phyloP scores from a whole-genome alignment of 2,888 invertebrate species.

The Microchrysa polita region DNA sequence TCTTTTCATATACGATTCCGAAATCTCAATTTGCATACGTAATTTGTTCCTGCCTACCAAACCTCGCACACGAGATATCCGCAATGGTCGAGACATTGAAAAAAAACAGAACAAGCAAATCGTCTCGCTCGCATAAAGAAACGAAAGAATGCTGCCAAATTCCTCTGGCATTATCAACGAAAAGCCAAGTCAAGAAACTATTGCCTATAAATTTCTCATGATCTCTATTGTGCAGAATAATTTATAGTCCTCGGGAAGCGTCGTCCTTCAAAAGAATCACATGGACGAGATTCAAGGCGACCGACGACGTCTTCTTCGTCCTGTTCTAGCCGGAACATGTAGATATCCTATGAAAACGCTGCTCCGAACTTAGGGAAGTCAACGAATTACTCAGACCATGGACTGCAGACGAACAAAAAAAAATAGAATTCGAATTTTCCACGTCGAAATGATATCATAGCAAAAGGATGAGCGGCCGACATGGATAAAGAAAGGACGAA shows the following conservation, averaged over 20 bases:
- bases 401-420: neutral
- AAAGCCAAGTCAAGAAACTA: slow-evolving; percentile 33
- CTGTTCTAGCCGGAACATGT: too few species aligned
- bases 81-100: neutral
- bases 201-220: slow-evolving; percentile 43
- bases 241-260: slow-evolving; percentile 33
- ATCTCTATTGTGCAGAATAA: slow-evolving; percentile 38
- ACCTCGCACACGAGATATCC: slow-evolving; percentile 13
- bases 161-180: slow-evolving; percentile 19
- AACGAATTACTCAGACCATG: too few species aligned
- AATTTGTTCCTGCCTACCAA: slow-evolving; percentile 17
- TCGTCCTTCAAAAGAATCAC: slow-evolving; percentile 23
- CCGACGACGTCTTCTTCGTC: too few species aligned
- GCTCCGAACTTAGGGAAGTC: too few species aligned
- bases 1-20: neutral
- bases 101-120: neutral
- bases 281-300: too few species aligned
- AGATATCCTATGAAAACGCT: too few species aligned
- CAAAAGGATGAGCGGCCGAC: neutral
- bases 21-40: slow-evolving; percentile 32
- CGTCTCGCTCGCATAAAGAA: neutral
- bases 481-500: too few species aligned
- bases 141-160: neutral
- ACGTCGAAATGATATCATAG: neutral
- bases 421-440: neutral